phyloP scores from a whole-genome alignment of 2,113 vertebrate genomes.

The Lepidiolamprologus cunningtoni region DNA sequence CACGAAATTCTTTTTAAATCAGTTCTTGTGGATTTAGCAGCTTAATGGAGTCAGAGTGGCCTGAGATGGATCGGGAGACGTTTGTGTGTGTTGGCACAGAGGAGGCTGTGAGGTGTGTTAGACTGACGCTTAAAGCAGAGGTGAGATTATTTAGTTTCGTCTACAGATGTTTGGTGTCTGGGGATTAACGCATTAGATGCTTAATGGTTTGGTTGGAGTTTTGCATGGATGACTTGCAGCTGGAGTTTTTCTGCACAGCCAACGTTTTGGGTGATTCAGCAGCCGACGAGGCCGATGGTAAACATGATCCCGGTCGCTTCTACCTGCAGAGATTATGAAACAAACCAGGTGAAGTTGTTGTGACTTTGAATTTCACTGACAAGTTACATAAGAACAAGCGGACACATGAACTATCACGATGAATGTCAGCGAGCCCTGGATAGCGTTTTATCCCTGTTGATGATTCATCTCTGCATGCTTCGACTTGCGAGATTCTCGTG shows the following conservation, averaged over 20 bases:
- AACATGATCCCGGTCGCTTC: background rate
- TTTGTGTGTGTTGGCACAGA: background rate
- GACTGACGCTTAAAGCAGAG: fast-evolving
- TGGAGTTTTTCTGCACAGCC: fast-evolving
- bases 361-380: background rate
- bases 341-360: background rate
- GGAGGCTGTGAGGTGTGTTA: fast-evolving
- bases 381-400: background rate
- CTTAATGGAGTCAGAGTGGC: background rate
- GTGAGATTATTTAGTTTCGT: fast-evolving
- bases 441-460: fast-evolving
- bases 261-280: too few relatives aligned
- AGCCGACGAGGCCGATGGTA: background rate
- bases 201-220: background rate
- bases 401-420: background rate
- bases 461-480: slow-evolving; percentile 12
- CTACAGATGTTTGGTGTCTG: background rate
- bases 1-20: slow-evolving; percentile 47
- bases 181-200: background rate
- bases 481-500: background rate
- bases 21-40: slow-evolving; percentile 9
- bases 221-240: background rate
- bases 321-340: background rate
- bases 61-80: background rate
- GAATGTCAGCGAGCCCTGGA: background rate